These are phyloP conservation scores for Penaeus monodon DNA, from an alignment of 2,888 invertebrate species.

Conservation along the genomic window DNA sequence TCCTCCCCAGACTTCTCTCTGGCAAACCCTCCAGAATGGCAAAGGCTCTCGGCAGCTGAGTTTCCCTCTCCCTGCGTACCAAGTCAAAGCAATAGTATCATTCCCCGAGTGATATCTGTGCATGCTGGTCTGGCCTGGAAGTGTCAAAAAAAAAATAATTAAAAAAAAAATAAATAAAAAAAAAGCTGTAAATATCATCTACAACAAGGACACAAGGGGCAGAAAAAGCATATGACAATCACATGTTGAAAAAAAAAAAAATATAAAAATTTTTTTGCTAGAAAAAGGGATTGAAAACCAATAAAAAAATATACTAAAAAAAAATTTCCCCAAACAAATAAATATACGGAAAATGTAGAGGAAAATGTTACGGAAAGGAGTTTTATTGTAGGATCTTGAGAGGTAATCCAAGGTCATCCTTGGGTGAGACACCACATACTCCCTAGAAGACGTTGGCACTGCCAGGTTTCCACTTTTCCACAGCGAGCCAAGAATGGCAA, in stretches of 20 bases:
- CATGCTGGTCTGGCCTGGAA: slow-evolving; percentile 70
- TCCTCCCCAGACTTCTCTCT: slow-evolving; percentile 68
- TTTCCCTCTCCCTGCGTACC: slow-evolving; percentile 77
- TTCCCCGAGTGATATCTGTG: slow-evolving; percentile 74
- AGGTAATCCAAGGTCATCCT: slow-evolving; percentile 71
- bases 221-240: too few relatives aligned
- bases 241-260: too few relatives aligned
- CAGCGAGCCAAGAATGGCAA: slow-evolving; percentile 78
- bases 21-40: slow-evolving; percentile 76
- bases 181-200: too few relatives aligned
- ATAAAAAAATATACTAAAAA: too few relatives aligned
- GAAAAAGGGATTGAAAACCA: too few relatives aligned
- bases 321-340: too few relatives aligned
- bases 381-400: slow-evolving; percentile 66
- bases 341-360: too few relatives aligned
- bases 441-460: slow-evolving; percentile 70
- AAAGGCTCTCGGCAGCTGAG: slow-evolving; percentile 77
- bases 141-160: slow-evolving; percentile 73
- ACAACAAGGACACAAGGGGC: too few relatives aligned
- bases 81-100: slow-evolving; percentile 76
- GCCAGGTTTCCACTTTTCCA: slow-evolving; percentile 71
- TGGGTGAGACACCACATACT: slow-evolving; percentile 74
- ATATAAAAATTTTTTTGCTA: too few relatives aligned
- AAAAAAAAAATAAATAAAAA: background rate
- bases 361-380: too few relatives aligned